A percentile compares a stretch with the other conserved stretches of the same genome.
Evolutionary conservation across 2,113 vertebrate species (phyloP).

Genomic region (Falco punctatus): DNA sequence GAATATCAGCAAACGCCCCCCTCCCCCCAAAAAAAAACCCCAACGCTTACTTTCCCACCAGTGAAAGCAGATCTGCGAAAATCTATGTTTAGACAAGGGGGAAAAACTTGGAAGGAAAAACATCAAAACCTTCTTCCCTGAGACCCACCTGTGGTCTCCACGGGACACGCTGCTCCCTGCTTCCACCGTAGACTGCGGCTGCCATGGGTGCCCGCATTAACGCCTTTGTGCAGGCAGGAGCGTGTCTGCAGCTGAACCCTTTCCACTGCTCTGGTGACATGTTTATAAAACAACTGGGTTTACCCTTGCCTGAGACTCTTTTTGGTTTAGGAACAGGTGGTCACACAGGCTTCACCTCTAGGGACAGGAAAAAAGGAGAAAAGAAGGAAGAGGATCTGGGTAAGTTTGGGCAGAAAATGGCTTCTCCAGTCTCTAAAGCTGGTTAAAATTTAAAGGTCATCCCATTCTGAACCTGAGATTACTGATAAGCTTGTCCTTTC

Average conservation of each 20-base stretch:
- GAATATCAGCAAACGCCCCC: not conserved
- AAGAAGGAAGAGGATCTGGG: not conserved
- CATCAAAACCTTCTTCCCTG: not conserved
- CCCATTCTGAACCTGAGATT: not conserved
- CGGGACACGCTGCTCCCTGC: accelerated
- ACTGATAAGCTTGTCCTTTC: not conserved
- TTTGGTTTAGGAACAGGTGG: not conserved
- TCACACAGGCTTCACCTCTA: not conserved
- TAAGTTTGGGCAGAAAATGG: not conserved
- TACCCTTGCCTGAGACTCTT: not conserved
- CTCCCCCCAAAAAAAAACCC: not conserved
- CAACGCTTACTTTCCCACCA: not conserved
- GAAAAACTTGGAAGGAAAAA: not conserved
- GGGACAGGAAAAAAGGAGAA: not conserved
- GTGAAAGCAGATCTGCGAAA: not conserved
- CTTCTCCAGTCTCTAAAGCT: not conserved
- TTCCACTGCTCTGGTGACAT: not conserved
- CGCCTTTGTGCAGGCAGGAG: not conserved
- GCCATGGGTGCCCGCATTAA: not conserved
- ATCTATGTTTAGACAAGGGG: not conserved
- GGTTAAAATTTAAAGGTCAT: not conserved
- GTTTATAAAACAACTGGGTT: not conserved
- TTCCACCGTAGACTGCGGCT: not conserved
- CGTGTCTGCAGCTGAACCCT: not conserved
- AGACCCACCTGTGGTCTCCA: not conserved